Evolutionary conservation across 2,888 invertebrate species (phyloP).

Genomic region (Germaria angustata): DNA sequence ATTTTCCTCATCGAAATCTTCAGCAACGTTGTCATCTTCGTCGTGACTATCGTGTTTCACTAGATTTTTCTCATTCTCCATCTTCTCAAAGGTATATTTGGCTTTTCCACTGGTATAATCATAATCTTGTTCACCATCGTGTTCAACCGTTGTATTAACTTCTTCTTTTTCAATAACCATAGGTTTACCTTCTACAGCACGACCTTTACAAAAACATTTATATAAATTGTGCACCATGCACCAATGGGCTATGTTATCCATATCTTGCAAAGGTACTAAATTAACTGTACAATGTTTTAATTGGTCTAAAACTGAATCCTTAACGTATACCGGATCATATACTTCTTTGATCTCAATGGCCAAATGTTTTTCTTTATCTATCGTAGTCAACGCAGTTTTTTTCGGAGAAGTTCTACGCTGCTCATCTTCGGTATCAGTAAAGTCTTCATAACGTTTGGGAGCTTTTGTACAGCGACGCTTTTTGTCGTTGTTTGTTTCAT

Average conservation of each 20-base stretch:
- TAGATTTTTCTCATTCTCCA: slow-evolving; percentile 62
- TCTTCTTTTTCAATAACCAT: slow-evolving; percentile 74
- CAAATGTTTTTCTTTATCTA: slow-evolving; percentile 44
- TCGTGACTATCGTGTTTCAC: slow-evolving; percentile 26
- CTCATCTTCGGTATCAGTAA: slow-evolving; percentile 74
- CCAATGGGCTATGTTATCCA: slow-evolving; percentile 82
- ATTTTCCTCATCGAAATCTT: slow-evolving; percentile 12
- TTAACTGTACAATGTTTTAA: slow-evolving; percentile 76
- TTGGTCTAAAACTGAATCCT: slow-evolving; percentile 71
- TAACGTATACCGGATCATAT: slow-evolving; percentile 70
- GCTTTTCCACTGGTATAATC: slow-evolving; percentile 67
- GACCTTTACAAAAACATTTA: slow-evolving; percentile 84
- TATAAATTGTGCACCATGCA: slow-evolving; percentile 85
- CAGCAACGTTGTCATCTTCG: not conserved
- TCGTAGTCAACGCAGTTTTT: slow-evolving; percentile 48
- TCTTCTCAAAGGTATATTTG: slow-evolving; percentile 77
- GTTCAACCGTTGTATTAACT: slow-evolving; percentile 55
- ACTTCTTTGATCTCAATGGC: slow-evolving; percentile 65
- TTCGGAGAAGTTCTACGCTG: slow-evolving; percentile 47
- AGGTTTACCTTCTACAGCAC: slow-evolving; percentile 74
- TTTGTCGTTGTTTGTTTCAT: slow-evolving; percentile 80
- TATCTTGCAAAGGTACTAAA: slow-evolving; percentile 73
- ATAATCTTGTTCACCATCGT: slow-evolving; percentile 58
- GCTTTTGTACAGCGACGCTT: slow-evolving; percentile 82
- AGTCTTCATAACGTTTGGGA: slow-evolving; percentile 84